A percentile compares a stretch with the other conserved stretches of the same genome.
Evolutionary conservation across 2,888 invertebrate species (phyloP).

Genomic region (Drosophila helvetica): DNA sequence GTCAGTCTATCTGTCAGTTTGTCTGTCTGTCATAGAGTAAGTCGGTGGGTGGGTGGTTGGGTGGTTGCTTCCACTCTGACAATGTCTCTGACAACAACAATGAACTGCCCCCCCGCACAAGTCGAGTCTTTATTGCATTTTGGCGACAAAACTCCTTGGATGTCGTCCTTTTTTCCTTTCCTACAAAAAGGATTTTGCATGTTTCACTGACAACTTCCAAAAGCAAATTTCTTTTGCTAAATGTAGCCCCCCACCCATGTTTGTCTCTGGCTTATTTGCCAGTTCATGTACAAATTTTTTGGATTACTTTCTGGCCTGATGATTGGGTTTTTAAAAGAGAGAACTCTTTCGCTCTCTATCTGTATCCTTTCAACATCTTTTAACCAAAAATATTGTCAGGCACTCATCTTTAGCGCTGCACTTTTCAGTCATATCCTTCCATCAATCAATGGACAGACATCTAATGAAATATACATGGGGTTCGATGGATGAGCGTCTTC

Average conservation of each 20-base stretch:
- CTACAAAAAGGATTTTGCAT: slow-evolving; percentile 62
- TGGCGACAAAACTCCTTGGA: slow-evolving; percentile 68
- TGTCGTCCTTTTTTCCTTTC: slow-evolving; percentile 28
- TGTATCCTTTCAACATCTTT: background rate
- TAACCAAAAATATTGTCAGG: background rate
- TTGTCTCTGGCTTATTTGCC: slow-evolving; percentile 42
- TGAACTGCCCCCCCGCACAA: slow-evolving; percentile 7
- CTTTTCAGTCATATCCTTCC: slow-evolving; percentile 39
- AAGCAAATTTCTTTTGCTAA: slow-evolving; percentile 45
- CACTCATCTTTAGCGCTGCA: slow-evolving; percentile 19
- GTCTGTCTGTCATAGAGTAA: slow-evolving; percentile 29
- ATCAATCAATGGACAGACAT: slow-evolving; percentile 68
- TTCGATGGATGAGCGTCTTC: slow-evolving; percentile 20
- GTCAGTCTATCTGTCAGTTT: slow-evolving; percentile 35
- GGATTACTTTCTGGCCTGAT: slow-evolving; percentile 29
- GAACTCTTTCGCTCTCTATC: background rate
- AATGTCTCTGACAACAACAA: slow-evolving; percentile 45
- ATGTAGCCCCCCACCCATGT: slow-evolving; percentile 37
- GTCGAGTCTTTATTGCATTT: slow-evolving; percentile 71
- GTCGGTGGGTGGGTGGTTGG: slow-evolving; percentile 34
- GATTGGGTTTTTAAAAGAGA: slow-evolving; percentile 16
- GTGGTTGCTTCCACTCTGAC: slow-evolving; percentile 28
- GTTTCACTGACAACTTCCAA: slow-evolving; percentile 61
- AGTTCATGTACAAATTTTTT: slow-evolving; percentile 36
- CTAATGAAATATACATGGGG: slow-evolving; percentile 72